Evolutionary conservation across 1,140 invertebrate species (phyloP).

Genomic region (Linepithema humile): DNA sequence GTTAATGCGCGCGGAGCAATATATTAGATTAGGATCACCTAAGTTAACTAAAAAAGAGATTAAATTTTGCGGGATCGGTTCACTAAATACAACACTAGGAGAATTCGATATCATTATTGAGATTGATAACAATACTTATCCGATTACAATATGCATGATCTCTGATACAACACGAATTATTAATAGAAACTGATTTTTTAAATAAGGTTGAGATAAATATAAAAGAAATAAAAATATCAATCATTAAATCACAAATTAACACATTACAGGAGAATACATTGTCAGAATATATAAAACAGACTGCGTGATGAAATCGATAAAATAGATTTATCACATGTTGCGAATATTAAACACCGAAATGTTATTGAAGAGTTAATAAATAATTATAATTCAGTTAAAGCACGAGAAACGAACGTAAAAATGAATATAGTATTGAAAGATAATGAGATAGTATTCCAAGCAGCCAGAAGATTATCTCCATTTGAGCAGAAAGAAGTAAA

Average conservation of each 20-base stretch:
- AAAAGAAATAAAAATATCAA: neutral
- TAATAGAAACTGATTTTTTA: constrained; percentile 10
- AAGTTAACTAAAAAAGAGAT: neutral
- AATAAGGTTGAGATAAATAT: neutral
- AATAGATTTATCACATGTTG: neutral
- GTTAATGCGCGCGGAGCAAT: constrained; percentile 15
- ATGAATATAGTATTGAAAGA: neutral
- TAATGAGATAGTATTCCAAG: neutral
- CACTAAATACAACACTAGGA: neutral
- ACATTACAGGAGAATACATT: too few relatives aligned
- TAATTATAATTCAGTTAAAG: too few relatives aligned
- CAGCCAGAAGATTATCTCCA: neutral
- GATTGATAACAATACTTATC: neutral
- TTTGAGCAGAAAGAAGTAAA: neutral
- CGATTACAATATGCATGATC: neutral
- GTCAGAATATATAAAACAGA: neutral
- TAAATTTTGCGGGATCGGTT: neutral
- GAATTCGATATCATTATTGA: neutral
- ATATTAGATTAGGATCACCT: neutral
- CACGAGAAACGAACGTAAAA: too few relatives aligned
- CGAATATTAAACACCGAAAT: too few relatives aligned
- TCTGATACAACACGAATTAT: neutral
- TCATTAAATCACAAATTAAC: too few relatives aligned
- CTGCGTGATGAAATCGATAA: neutral
- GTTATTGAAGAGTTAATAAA: too few relatives aligned